Percentiles rank a stretch among this genome's conserved stretches.
phyloP scores from a whole-genome alignment of 2,113 vertebrate species.

The Psephotus haematonotus region DNA sequence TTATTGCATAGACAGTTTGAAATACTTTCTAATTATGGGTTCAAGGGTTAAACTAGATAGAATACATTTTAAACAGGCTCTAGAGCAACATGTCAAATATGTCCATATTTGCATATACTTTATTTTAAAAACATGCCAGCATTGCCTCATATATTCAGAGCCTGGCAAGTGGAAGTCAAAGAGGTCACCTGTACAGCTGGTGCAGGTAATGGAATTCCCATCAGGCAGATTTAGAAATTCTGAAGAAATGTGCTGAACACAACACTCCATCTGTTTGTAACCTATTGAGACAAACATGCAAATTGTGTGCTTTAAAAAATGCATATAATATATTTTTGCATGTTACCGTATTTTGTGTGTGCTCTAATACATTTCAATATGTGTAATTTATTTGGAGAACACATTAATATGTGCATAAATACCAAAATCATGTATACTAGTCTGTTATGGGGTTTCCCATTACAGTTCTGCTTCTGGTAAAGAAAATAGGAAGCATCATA shows the following conservation, averaged over 20 bases:
- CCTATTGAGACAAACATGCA: constrained; percentile 40
- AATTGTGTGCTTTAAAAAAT: constrained; percentile 4
- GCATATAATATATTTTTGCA: not conserved
- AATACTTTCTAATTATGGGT: constrained; percentile 7
- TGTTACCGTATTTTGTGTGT: constrained; percentile 3
- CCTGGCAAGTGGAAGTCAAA: constrained; percentile 66
- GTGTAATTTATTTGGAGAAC: not conserved
- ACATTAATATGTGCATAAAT: not conserved
- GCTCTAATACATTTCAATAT: constrained; percentile 6
- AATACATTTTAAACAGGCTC: constrained; percentile 1
- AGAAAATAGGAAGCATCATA: not conserved
- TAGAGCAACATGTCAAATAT: constrained; percentile 58
- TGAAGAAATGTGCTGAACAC: constrained; percentile 65
- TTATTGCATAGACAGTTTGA: not conserved
- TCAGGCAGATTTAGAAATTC: constrained; percentile 67
- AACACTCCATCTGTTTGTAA: constrained; percentile 67
- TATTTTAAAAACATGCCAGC: constrained; percentile 65
- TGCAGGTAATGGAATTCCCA: constrained; percentile 74
- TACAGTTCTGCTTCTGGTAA: not conserved
- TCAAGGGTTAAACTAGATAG: constrained; percentile 49
- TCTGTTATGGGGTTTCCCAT: not conserved
- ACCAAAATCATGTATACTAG: not conserved
- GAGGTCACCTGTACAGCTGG: constrained; percentile 75
- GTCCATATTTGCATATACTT: constrained; percentile 68
- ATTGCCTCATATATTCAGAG: constrained; percentile 67